A percentile compares a stretch with the other conserved stretches of the same genome.
These are phyloP conservation scores for Hippoglossus hippoglossus DNA, from an alignment of 2,797 vertebrate genomes.

Conservation along the genomic window DNA sequence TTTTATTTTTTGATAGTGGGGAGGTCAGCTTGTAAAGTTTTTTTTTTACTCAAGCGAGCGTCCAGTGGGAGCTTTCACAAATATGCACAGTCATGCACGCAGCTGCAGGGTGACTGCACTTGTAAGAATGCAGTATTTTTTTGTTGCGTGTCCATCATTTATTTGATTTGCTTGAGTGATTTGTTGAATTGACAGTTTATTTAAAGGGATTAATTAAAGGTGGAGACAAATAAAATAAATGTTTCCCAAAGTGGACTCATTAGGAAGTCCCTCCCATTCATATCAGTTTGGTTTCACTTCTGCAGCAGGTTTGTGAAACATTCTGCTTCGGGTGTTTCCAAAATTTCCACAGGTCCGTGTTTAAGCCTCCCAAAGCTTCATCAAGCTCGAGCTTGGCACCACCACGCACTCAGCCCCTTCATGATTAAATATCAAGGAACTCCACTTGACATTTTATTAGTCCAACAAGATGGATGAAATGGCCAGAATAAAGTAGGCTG, in stretches of 20 bases:
- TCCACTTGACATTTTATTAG: conserved; percentile 91
- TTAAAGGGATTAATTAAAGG: conserved; percentile 26
- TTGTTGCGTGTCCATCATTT: conserved; percentile 25
- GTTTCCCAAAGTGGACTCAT: conserved; percentile 18
- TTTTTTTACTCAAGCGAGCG: conserved; percentile 1
- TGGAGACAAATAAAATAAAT: background rate
- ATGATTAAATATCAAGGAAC: conserved; percentile 93
- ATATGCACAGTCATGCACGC: conserved; percentile 43
- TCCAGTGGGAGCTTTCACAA: conserved; percentile 31
- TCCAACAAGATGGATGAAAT: conserved; percentile 94
- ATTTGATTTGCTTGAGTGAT: conserved; percentile 1
- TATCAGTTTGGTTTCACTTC: conserved; percentile 46
- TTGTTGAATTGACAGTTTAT: conserved; percentile 22
- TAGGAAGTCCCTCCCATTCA: conserved; percentile 32
- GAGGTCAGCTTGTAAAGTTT: too few species aligned
- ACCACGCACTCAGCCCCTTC: conserved; percentile 71
- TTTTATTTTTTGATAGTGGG: conserved; percentile 1
- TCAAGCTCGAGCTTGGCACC: conserved; percentile 66
- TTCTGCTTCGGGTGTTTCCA: conserved; percentile 56
- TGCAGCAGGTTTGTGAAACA: conserved; percentile 41
- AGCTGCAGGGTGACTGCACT: conserved; percentile 49
- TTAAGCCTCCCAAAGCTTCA: conserved; percentile 75
- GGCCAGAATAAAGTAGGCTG: conserved; percentile 90
- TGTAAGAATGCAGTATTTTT: background rate
- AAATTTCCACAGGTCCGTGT: conserved; percentile 64